Conservation (phyloP, 1,140 invertebrate species). For the Meloidogyne exigua region DNA sequence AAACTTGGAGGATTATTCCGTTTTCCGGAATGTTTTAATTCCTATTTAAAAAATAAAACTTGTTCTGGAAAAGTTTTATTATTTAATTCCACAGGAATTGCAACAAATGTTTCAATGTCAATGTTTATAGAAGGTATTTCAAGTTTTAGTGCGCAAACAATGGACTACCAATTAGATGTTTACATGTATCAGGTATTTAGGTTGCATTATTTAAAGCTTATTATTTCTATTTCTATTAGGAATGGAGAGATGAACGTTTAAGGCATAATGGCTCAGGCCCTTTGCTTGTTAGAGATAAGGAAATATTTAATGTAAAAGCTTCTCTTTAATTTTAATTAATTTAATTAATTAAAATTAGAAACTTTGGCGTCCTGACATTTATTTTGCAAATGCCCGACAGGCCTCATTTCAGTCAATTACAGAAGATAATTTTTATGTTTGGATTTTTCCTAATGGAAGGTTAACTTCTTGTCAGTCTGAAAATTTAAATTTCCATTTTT, state of each 20-base stretch:
- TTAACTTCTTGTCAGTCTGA: neutral
- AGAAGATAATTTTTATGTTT: conserved; percentile 61
- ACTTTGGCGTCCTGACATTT: conserved; percentile 61
- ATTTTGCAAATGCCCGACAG: conserved; percentile 60
- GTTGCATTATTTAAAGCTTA: conserved; percentile 8
- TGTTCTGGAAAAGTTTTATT: no score
- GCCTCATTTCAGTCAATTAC: conserved; percentile 59
- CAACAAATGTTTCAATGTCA: conserved; percentile 61
- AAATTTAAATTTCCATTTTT: neutral
- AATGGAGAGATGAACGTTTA: conserved; percentile 57
- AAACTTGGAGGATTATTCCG: no score
- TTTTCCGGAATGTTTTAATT: no score
- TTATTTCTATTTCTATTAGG: conserved; percentile 28
- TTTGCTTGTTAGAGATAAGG: conserved; percentile 55
- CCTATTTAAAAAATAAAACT: no score
- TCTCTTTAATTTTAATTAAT: conserved; percentile 14
- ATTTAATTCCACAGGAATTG: conserved; percentile 37
- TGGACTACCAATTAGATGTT: conserved; percentile 62
- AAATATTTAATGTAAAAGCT: conserved; percentile 46
- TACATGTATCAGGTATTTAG: conserved; percentile 63
- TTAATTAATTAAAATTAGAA: conserved; percentile 17
- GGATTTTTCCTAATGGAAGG: conserved; percentile 60
- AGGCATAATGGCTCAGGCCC: conserved; percentile 56
- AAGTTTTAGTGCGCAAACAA: conserved; percentile 60
- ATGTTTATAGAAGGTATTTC: conserved; percentile 64